These are phyloP conservation scores for Glaucopsyche alexis DNA, from an alignment of 2,888 invertebrate species.

Conservation along the genomic window DNA sequence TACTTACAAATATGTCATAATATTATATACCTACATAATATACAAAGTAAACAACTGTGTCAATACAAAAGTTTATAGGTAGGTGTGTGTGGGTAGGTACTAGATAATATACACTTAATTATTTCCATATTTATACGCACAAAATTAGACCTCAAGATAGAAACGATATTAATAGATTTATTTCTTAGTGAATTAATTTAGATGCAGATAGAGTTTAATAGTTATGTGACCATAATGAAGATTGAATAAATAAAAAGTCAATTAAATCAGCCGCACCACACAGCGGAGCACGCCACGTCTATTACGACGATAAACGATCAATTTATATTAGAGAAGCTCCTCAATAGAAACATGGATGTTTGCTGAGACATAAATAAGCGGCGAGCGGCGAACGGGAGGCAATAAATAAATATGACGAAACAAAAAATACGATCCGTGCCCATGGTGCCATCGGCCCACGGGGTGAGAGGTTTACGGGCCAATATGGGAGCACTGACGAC, in stretches of 20 bases:
- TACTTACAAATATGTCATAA: too few species aligned
- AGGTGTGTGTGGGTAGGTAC: too few species aligned
- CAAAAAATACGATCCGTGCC: background rate
- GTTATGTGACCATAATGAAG: background rate
- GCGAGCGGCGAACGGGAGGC: background rate
- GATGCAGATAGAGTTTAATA: slow-evolving; percentile 5
- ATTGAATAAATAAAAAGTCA: background rate
- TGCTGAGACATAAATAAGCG: background rate
- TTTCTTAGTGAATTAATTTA: background rate
- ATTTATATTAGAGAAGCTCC: background rate
- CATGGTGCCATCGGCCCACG: background rate
- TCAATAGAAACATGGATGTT: background rate
- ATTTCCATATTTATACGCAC: too few species aligned
- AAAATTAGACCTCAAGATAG: too few species aligned
- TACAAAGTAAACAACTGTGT: too few species aligned
- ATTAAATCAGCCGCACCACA: background rate
- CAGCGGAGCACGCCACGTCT: background rate
- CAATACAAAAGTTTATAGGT: too few species aligned
- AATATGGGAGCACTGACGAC: background rate
- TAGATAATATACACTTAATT: too few species aligned
- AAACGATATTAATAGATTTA: background rate
- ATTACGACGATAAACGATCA: background rate
- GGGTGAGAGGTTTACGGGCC: background rate
- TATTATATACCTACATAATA: too few species aligned
- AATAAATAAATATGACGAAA: background rate